Evolutionary conservation across 2,113 vertebrate genomes (phyloP), one percentile per base, ranked within the genome.

Genomic region (Planiliza haematocheilus): DNA sequence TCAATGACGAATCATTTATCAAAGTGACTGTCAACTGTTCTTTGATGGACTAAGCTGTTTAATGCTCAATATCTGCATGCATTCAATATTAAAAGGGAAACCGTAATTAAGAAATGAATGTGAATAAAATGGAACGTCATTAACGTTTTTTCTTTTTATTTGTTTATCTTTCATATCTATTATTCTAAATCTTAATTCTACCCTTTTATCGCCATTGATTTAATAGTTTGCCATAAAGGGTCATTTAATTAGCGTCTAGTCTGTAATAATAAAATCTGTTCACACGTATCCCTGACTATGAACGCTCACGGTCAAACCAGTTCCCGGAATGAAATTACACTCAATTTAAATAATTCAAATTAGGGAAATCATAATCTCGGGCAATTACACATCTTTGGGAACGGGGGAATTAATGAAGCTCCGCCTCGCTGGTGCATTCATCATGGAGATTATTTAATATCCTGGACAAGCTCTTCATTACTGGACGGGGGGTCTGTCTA

Each of bases 291-390:
- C 13, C 14, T 21, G n/a, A 0, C 10, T 45, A 7, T 17, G 51
- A 2, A 5, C 10, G 34, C 37, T 48, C 59, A 53, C 18, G 48
- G 67, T 86, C 61, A 48, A 69, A 72, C 45, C 17, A 46, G n/a
- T 30, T 42, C 45, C 36, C 41, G 11, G 24, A 81, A 30, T 70
- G n/a, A 74, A 80, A 82, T 86, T 34, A 73, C 16, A 55, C 7
- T 34, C 10, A 45, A 74, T 85, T 83, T 41, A 16, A 74, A 88
- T 82, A 34, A 84, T 72, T 86, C 18, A 70, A 79, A 86, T 79
- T 13, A 79, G 18, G 43, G 14, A 30, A 70, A 61, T 61, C 30
- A 38, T 62, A 74, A 86, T 72, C 39, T 76, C 11, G 7, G 39
- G 50, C 43, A 71, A 73, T 68, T 77, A 70, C 55, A 57, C 10